A percentile compares a stretch with the other conserved stretches of the same genome.
Evolutionary conservation across 2,797 vertebrate genomes (phyloP).

Genomic region (Pangasius macronema): DNA sequence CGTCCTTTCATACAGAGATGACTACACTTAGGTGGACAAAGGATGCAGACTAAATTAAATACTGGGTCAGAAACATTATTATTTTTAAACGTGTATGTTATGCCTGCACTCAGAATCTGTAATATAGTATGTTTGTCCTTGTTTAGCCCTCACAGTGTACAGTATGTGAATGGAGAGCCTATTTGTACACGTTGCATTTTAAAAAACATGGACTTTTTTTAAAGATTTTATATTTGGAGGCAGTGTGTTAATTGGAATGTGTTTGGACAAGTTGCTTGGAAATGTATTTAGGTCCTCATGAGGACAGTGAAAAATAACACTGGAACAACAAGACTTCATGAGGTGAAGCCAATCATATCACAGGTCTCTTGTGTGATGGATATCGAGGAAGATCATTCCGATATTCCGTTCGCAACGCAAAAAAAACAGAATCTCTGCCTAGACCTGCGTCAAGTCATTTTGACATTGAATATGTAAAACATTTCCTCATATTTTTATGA

Average conservation of each 20-base stretch:
- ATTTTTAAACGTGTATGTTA: background rate
- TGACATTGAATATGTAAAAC: background rate
- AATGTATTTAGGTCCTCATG: background rate
- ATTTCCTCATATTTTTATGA: background rate
- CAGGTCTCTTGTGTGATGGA: background rate
- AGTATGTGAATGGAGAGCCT: background rate
- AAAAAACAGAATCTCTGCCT: background rate
- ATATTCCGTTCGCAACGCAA: background rate
- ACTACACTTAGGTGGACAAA: background rate
- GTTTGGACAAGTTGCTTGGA: background rate
- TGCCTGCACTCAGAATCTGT: background rate
- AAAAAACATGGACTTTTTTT: background rate
- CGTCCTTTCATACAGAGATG: background rate
- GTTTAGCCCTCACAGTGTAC: background rate
- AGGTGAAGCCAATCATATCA: background rate
- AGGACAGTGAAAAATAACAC: background rate
- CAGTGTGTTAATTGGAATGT: conserved; percentile 7
- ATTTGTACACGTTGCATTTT: background rate
- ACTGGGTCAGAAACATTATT: background rate
- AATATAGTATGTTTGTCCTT: background rate
- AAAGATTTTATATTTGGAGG: conserved; percentile 11
- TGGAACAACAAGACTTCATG: background rate
- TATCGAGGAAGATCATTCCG: background rate
- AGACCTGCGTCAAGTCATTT: background rate
- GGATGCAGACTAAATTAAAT: background rate